Evolutionary conservation across 2,888 invertebrate genomes (phyloP).

Genomic region (Eremobia ochroleuca): DNA sequence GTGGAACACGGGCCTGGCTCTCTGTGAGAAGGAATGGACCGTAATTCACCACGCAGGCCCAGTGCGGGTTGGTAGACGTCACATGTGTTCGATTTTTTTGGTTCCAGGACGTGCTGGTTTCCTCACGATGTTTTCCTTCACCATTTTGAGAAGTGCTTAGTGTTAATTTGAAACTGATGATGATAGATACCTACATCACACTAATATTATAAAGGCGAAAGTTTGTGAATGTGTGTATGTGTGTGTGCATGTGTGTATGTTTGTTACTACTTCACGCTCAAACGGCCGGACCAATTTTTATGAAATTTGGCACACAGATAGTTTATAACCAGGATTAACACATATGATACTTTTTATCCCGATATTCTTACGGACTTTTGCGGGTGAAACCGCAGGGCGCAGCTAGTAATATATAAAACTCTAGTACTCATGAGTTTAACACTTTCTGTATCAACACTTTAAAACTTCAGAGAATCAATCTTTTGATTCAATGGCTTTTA

Average conservation of each 20-base stretch:
- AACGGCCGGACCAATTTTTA: too few species aligned
- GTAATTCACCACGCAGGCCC: background rate
- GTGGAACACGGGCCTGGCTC: background rate
- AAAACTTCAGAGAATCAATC: background rate
- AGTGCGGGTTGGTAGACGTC: background rate
- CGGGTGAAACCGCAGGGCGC: too few species aligned
- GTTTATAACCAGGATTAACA: too few species aligned
- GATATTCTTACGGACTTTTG: too few species aligned
- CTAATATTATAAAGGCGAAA: too few species aligned
- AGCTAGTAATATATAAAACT: slow-evolving; percentile 4
- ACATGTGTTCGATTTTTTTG: background rate
- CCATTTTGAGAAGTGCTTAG: background rate
- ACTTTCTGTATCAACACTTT: background rate
- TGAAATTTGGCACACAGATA: too few species aligned
- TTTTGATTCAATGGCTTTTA: background rate
- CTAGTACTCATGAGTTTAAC: background rate
- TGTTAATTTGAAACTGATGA: background rate
- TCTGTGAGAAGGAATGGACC: background rate
- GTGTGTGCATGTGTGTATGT: too few species aligned
- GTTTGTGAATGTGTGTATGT: too few species aligned
- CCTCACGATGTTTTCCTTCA: background rate
- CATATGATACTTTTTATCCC: too few species aligned
- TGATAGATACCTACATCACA: background rate
- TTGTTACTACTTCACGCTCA: too few species aligned
- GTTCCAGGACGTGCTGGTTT: background rate